A percentile compares a stretch with the other conserved stretches of the same genome.
Conservation (phyloP, 2,113 vertebrate species). For the Melospiza georgiana region DNA sequence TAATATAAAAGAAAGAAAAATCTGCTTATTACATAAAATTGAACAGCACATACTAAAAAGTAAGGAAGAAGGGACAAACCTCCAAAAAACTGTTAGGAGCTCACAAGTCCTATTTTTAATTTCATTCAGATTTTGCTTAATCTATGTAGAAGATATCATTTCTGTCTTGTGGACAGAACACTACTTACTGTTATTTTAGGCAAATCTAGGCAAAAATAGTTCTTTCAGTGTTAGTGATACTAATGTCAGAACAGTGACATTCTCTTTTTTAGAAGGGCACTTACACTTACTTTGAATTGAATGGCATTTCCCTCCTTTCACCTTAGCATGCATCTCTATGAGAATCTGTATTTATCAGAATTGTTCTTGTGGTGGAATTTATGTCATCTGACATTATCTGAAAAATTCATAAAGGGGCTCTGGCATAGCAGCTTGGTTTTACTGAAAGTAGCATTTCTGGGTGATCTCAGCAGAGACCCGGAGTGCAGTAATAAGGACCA, state of each 20-base stretch:
- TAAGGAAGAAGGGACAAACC: neutral
- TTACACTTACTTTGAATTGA: neutral
- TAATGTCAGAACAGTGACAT: neutral
- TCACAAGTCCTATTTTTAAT: neutral
- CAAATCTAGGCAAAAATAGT: neutral
- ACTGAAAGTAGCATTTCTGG: neutral
- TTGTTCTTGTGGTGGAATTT: neutral
- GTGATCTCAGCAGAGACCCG: neutral
- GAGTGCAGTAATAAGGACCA: neutral
- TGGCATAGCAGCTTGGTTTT: neutral
- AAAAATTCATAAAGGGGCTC: neutral
- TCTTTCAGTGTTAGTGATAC: neutral
- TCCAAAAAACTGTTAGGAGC: neutral
- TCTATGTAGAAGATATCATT: rapidly evolving
- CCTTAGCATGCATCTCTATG: neutral
- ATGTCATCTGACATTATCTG: neutral
- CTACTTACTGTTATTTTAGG: neutral
- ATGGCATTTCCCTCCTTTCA: neutral
- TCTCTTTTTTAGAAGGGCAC: neutral
- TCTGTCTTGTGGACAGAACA: neutral
- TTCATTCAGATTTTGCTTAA: neutral
- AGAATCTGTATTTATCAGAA: neutral
- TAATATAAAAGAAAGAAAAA: neutral
- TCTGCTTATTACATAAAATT: conserved; percentile 11
- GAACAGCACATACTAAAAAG: neutral